Conservation (phyloP, 1,140 invertebrate genomes). For the Drosophila arawakana region DNA sequence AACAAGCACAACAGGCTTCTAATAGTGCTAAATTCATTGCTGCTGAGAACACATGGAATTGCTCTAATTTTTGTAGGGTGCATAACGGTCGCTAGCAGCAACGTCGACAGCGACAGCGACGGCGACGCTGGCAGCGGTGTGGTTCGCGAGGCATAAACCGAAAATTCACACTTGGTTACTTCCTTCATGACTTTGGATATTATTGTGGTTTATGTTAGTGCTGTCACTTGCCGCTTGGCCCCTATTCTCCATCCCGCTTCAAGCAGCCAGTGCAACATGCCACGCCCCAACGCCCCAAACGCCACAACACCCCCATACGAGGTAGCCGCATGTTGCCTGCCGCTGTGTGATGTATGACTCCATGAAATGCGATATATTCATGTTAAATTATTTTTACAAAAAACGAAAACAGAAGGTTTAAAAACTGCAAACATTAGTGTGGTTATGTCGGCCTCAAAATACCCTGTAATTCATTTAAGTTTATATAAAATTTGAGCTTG, state of each 20-base stretch:
- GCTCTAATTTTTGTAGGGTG: not conserved
- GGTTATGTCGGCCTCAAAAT: no score
- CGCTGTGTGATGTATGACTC: conserved; percentile 76
- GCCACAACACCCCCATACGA: conserved; percentile 24
- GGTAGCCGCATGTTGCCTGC: conserved; percentile 37
- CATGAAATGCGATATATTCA: conserved; percentile 83
- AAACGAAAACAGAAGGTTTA: conserved; percentile 21
- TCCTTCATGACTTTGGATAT: conserved; percentile 83
- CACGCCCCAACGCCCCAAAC: conserved; percentile 33
- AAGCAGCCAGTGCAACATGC: not conserved
- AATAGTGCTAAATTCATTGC: no score
- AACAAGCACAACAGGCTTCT: no score
- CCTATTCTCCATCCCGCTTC: not conserved
- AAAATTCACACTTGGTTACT: conserved; percentile 83
- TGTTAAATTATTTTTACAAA: conserved; percentile 73
- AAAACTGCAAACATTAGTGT: no score
- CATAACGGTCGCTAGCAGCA: not conserved
- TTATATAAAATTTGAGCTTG: no score
- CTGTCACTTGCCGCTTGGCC: conserved; percentile 64
- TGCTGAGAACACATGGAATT: not conserved
- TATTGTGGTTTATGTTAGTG: conserved; percentile 83
- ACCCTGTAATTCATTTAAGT: no score
- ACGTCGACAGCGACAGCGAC: conserved; percentile 9
- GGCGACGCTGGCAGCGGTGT: conserved; percentile 18
- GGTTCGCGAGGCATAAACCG: conserved; percentile 75